Percentiles rank a stretch among this genome's conserved stretches.
Conservation (phyloP, 2,888 invertebrate species). For the Norana najaformis region DNA sequence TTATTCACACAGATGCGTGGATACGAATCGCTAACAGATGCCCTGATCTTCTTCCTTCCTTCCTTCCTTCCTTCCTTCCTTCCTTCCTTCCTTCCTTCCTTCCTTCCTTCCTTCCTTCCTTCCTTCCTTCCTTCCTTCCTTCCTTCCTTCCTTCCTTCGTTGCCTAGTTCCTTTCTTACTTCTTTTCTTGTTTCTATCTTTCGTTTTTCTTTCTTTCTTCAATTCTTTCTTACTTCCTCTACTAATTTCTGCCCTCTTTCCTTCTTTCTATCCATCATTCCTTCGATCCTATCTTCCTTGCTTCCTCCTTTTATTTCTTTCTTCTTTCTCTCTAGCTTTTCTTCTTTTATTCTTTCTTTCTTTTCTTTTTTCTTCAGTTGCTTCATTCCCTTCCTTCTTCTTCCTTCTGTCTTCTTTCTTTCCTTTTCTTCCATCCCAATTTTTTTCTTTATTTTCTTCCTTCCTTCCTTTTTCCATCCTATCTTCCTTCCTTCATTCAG, state of each 20-base stretch:
- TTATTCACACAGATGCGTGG: no score
- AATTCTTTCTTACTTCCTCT: conserved; percentile 31
- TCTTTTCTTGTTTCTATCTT: neutral
- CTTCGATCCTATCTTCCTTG: no score
- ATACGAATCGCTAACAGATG: no score
- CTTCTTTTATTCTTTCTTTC: neutral
- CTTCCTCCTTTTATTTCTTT: neutral
- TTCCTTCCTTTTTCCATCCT: conserved; percentile 30
- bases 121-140: no score
- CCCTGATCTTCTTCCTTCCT: neutral
- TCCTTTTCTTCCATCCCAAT: conserved; percentile 33
- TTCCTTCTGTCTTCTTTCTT: conserved; percentile 38
- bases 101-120: neutral
- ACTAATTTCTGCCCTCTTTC: conserved; percentile 37
- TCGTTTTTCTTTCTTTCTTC: conserved; percentile 38
- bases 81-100: neutral
- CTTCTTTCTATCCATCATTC: conserved; percentile 32
- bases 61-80: neutral
- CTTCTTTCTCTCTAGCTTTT: neutral
- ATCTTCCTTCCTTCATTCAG: conserved; percentile 26
- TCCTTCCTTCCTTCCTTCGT: neutral
- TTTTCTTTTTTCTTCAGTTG: conserved; percentile 38
- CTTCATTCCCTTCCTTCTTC: conserved; percentile 33
- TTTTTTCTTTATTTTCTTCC: conserved; percentile 36
- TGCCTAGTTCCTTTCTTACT: neutral